Conservation (phyloP, 2,797 vertebrate species). For the Parambassis ranga region DNA sequence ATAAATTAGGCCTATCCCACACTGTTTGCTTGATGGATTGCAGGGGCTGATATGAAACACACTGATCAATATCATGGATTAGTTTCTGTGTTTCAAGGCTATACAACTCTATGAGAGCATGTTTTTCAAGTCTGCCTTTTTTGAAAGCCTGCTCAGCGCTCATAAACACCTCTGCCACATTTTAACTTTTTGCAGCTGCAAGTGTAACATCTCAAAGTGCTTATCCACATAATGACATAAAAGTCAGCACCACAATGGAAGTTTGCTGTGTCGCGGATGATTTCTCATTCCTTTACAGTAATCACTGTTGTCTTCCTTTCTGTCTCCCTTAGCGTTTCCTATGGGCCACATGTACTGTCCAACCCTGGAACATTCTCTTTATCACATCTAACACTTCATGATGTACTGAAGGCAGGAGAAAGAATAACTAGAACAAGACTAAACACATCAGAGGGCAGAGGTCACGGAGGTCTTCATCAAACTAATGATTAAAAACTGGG, state of each 20-base stretch:
- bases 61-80: conserved; percentile 83
- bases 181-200: conserved; percentile 5
- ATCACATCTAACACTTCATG: conserved; percentile 49
- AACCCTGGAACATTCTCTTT: conserved; percentile 44
- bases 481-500: not conserved
- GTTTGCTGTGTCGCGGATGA: too few relatives aligned
- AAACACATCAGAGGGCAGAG: conserved; percentile 36
- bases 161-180: conserved; percentile 8
- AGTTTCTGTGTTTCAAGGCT: conserved; percentile 74
- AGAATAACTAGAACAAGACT: conserved; percentile 79
- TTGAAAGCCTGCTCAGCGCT: conserved; percentile 10
- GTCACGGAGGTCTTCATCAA: conserved; percentile 14
- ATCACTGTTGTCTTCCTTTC: not conserved
- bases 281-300: too few relatives aligned
- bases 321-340: conserved; percentile 60
- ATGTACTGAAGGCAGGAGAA: conserved; percentile 52
- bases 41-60: conserved; percentile 73
- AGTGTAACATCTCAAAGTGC: not conserved
- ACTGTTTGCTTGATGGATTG: conserved; percentile 78
- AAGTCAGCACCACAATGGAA: too few relatives aligned
- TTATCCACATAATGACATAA: too few relatives aligned
- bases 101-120: conserved; percentile 45
- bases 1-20: conserved; percentile 81
- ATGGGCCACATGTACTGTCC: conserved; percentile 69
- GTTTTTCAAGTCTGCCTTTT: conserved; percentile 40